phyloP scores from a whole-genome alignment of 30 jellyfish, hydroid and myxozoan species.

The Aurelia coerulea region DNA sequence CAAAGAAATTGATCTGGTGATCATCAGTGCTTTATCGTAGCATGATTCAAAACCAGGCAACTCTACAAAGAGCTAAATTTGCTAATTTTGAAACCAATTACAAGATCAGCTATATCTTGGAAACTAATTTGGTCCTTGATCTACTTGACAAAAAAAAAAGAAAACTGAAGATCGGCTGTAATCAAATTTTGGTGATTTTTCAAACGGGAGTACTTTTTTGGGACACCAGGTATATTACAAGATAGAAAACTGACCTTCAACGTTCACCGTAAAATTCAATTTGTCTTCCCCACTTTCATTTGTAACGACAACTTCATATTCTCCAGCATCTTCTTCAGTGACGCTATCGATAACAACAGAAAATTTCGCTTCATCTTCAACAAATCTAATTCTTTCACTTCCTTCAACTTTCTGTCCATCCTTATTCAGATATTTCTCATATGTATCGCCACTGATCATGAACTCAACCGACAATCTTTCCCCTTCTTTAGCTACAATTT shows the following conservation, averaged over 20 bases:
- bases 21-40: no score
- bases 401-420: slow-evolving; percentile 52
- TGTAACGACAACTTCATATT: slow-evolving; percentile 73
- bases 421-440: slow-evolving; percentile 56
- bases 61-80: no score
- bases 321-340: slow-evolving; percentile 72
- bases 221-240: no score
- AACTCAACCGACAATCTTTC: slow-evolving; percentile 32
- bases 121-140: no score
- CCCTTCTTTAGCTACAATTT: slow-evolving; percentile 16
- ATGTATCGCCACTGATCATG: slow-evolving; percentile 12
- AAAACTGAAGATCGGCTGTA: no score
- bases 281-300: slow-evolving; percentile 65
- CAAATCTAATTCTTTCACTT: slow-evolving; percentile 35
- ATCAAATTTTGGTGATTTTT: no score
- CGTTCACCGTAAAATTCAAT: slow-evolving; percentile 36
- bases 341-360: slow-evolving; percentile 50
- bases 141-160: no score
- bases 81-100: no score
- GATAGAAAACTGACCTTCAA: slow-evolving; percentile 55
- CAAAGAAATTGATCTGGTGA: no score
- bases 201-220: no score
- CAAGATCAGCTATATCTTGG: no score
- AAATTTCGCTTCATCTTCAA: slow-evolving; percentile 31
- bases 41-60: no score